Evolutionary conservation across 2,888 invertebrate genomes (phyloP).

Genomic region (Aleiodes leptofemur): DNA sequence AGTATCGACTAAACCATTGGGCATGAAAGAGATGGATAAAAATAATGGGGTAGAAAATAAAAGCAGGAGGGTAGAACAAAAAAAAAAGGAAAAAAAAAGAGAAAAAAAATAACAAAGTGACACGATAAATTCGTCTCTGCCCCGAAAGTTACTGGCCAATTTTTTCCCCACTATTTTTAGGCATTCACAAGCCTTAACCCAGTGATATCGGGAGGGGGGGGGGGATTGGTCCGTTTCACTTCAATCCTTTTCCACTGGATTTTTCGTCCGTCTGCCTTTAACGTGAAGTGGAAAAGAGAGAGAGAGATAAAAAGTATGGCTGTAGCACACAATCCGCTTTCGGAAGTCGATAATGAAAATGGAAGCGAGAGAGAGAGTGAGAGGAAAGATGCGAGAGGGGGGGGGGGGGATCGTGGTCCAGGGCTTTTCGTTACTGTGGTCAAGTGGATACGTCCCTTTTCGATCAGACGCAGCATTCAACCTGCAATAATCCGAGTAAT

Average conservation of each 20-base stretch:
- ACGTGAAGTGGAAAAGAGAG: neutral
- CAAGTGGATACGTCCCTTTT: slow-evolving; percentile 33
- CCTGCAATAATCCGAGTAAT: neutral
- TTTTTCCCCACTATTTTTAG: slow-evolving; percentile 30
- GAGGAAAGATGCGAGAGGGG: too few species aligned
- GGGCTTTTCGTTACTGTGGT: slow-evolving; percentile 4
- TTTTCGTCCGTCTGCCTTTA: neutral
- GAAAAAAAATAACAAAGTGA: too few species aligned
- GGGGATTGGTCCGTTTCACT: too few species aligned
- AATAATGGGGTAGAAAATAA: too few species aligned
- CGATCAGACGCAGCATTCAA: slow-evolving; percentile 29
- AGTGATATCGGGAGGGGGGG: slow-evolving; percentile 26
- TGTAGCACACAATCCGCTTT: slow-evolving; percentile 32
- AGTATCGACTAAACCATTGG: too few species aligned
- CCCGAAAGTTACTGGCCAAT: slow-evolving; percentile 5
- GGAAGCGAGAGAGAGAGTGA: neutral
- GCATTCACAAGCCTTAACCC: neutral
- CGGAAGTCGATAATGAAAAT: slow-evolving; percentile 39
- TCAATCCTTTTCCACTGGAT: neutral
- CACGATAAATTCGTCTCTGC: slow-evolving; percentile 23
- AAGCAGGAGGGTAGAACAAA: too few species aligned
- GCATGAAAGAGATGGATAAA: too few species aligned
- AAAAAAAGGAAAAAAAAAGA: too few species aligned
- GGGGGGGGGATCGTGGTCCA: neutral
- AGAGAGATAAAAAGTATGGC: neutral